Evolutionary conservation across 2,113 vertebrate genomes (phyloP).

Genomic region (Peromyscus leucopus): DNA sequence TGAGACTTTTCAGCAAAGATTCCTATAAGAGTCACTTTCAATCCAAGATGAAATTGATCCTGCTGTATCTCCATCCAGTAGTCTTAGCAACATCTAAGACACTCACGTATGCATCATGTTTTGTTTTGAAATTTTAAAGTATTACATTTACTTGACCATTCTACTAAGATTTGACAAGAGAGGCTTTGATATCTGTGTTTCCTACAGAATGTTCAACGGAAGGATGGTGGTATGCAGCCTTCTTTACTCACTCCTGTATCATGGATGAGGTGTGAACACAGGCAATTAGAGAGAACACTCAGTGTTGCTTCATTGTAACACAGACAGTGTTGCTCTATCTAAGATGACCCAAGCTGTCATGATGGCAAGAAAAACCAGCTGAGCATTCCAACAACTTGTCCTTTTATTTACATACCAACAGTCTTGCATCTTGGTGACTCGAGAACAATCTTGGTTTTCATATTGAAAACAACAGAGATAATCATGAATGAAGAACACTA

Average conservation of each 20-base stretch:
- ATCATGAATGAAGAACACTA: not conserved
- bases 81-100: not conserved
- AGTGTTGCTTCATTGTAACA: not conserved
- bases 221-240: not conserved
- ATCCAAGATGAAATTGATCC: not conserved
- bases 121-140: not conserved
- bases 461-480: not conserved
- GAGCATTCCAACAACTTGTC: not conserved
- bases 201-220: not conserved
- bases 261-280: not conserved
- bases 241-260: not conserved
- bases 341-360: not conserved
- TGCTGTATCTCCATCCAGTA: not conserved
- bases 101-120: not conserved
- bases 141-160: not conserved
- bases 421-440: not conserved
- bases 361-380: not conserved
- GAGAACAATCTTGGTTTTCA: constrained; percentile 43
- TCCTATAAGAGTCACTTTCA: not conserved
- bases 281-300: not conserved
- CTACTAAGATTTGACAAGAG: not conserved
- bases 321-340: not conserved
- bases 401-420: not conserved
- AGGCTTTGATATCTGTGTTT: not conserved
- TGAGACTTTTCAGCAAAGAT: not conserved